These are phyloP conservation scores for Lutraria rhynchaena DNA, from an alignment of 1,140 invertebrate genomes.

Conservation along the genomic window DNA sequence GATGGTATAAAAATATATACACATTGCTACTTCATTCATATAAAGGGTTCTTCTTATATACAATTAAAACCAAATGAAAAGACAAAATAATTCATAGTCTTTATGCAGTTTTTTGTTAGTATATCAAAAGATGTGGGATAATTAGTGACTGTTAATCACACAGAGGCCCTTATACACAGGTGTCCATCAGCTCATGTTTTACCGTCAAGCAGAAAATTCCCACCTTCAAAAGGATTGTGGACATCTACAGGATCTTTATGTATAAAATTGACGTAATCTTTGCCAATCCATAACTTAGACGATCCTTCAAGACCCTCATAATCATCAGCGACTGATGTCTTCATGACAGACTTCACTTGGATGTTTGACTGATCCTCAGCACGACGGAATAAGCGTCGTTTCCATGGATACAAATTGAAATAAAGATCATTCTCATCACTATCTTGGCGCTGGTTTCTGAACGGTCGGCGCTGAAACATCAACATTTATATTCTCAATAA, in stretches of 20 bases:
- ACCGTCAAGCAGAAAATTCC: no score
- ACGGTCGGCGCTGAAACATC: background rate
- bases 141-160: no score
- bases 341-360: slow-evolving; percentile 51
- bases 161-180: no score
- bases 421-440: slow-evolving; percentile 27
- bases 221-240: slow-evolving; percentile 92
- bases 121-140: no score
- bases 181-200: no score
- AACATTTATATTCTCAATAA: background rate
- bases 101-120: no score
- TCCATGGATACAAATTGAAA: slow-evolving; percentile 50
- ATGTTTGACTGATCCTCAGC: slow-evolving; percentile 24
- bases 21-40: no score
- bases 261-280: slow-evolving; percentile 99
- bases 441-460: slow-evolving; percentile 21
- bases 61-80: no score
- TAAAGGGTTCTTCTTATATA: no score
- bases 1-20: no score
- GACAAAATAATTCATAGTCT: no score
- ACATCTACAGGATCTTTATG: slow-evolving; percentile 96
- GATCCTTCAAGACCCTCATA: slow-evolving; percentile 70
- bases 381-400: slow-evolving; percentile 28
- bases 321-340: slow-evolving; percentile 41
- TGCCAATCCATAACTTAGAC: slow-evolving; percentile 96